phyloP scores from a whole-genome alignment of 2,888 invertebrate genomes.

The Lobophora halterata region DNA sequence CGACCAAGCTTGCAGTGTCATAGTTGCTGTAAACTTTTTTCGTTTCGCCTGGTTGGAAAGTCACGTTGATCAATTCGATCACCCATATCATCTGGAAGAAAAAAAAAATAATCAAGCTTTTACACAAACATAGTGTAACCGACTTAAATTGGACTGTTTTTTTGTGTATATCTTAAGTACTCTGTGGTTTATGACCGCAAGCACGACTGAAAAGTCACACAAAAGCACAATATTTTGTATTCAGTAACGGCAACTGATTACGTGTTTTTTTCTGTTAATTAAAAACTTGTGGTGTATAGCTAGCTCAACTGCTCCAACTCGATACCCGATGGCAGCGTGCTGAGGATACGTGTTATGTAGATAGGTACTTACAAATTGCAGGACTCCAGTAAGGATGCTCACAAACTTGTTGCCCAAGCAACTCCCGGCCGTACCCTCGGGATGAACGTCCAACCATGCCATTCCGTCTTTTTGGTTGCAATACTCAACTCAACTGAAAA shows the following conservation, averaged over 20 bases:
- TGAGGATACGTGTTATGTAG: too few relatives aligned
- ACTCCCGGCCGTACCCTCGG: slow-evolving; percentile 10
- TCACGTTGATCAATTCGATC: neutral
- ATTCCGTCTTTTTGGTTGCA: slow-evolving; percentile 10
- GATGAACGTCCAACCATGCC: slow-evolving; percentile 17
- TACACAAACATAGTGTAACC: too few relatives aligned
- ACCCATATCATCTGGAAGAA: slow-evolving; percentile 11
- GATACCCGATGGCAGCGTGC: too few relatives aligned
- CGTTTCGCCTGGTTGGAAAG: neutral
- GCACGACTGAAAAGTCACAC: too few relatives aligned
- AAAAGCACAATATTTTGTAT: too few relatives aligned
- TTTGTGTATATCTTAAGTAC: too few relatives aligned
- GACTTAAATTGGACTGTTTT: neutral
- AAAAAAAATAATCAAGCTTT: neutral
- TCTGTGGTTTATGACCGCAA: too few relatives aligned
- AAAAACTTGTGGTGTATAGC: too few relatives aligned
- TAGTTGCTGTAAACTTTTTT: neutral
- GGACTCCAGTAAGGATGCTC: slow-evolving; percentile 4
- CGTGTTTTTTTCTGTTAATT: too few relatives aligned
- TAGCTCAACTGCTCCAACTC: too few relatives aligned
- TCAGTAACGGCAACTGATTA: too few relatives aligned
- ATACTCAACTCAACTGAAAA: too few relatives aligned
- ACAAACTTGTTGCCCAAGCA: slow-evolving; percentile 13
- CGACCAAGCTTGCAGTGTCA: neutral
- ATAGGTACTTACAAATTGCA: slow-evolving; percentile 17